These are phyloP conservation scores for Pachycephala philippinensis DNA, from an alignment of 2,113 vertebrate genomes.

Conservation along the genomic window DNA sequence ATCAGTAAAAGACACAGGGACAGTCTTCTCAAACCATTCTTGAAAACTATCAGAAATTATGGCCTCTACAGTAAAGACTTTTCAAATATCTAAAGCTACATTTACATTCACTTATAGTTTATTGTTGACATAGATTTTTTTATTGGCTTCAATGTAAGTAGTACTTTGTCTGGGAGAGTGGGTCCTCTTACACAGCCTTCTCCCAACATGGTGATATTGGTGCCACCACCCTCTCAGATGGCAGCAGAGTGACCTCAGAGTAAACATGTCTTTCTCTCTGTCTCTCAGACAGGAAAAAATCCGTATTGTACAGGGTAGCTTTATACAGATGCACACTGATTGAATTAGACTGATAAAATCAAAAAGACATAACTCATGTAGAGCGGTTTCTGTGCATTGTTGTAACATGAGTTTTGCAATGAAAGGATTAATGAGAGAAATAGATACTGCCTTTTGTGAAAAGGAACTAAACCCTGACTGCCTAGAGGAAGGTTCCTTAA, in stretches of 20 bases:
- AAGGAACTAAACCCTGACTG: not conserved
- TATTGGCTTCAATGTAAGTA: not conserved
- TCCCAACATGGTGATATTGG: not conserved
- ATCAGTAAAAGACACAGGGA: not conserved
- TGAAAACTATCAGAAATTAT: not conserved
- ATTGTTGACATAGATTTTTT: not conserved
- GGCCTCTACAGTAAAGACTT: not conserved
- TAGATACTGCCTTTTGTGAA: not conserved
- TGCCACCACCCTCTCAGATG: not conserved
- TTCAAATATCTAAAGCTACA: not conserved
- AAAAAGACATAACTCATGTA: not conserved
- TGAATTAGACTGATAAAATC: constrained; percentile 41
- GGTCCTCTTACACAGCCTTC: not conserved
- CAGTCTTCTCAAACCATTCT: not conserved
- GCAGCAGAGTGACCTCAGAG: not conserved
- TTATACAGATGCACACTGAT: not conserved
- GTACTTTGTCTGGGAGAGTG: not conserved
- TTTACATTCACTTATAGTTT: not conserved
- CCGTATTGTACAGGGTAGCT: not conserved
- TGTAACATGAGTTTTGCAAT: constrained; percentile 22
- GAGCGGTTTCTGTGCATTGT: not conserved
- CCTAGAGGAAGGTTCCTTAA: not conserved
- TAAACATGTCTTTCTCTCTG: not conserved
- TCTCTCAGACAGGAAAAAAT: not conserved
- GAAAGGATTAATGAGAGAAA: constrained; percentile 21